These are phyloP conservation scores for Lucilia cuprina DNA, from an alignment of 1,140 invertebrate species.

Conservation along the genomic window DNA sequence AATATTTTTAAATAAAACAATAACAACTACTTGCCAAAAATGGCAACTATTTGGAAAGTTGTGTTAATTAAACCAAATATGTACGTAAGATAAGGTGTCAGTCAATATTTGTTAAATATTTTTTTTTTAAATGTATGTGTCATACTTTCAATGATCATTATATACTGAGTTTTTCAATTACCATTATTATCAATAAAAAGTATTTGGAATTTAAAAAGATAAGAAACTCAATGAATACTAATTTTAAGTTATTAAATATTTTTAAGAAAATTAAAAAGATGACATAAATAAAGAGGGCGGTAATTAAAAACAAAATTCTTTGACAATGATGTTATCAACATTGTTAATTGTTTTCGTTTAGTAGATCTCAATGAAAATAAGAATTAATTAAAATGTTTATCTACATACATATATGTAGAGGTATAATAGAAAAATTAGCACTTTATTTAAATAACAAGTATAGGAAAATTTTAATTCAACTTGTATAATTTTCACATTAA, in stretches of 20 bases:
- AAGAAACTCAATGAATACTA: background rate
- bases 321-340: background rate
- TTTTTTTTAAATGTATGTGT: background rate
- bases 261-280: background rate
- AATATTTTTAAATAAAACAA: background rate
- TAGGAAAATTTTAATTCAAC: background rate
- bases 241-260: background rate
- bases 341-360: too few species aligned
- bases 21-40: background rate
- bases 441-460: background rate
- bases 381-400: background rate
- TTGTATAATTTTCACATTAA: background rate
- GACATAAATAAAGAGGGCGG: background rate
- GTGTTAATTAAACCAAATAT: background rate
- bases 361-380: background rate
- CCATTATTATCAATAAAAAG: background rate
- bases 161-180: background rate
- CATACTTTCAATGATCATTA: background rate
- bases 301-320: background rate
- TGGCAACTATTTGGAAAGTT: slow-evolving; percentile 6
- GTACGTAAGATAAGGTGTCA: background rate
- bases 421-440: background rate
- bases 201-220: background rate
- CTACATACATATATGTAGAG: too few species aligned
- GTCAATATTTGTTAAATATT: background rate